phyloP scores from a whole-genome alignment of 2,797 vertebrate species.

The Sebastes aleutianus region DNA sequence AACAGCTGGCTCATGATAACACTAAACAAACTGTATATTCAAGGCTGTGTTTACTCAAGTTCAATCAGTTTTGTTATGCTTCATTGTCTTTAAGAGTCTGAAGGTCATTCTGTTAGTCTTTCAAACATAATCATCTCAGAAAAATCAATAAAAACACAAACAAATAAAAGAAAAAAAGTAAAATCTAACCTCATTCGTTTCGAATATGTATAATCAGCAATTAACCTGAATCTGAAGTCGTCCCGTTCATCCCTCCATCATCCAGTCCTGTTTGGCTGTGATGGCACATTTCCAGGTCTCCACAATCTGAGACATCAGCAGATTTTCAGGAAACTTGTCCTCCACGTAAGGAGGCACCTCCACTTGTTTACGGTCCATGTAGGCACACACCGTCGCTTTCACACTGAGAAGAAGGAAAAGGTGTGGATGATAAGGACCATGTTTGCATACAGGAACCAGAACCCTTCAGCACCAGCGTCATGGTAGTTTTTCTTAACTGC shows the following conservation, averaged over 20 bases:
- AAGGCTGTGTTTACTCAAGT: background rate
- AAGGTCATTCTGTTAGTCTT: background rate
- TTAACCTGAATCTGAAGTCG: background rate
- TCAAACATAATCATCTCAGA: background rate
- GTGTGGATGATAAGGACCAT: background rate
- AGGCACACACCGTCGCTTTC: slow-evolving; percentile 70
- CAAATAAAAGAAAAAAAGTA: background rate
- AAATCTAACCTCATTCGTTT: background rate
- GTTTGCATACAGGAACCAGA: background rate
- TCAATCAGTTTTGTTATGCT: background rate
- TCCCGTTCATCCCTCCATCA: background rate
- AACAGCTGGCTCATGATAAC: background rate
- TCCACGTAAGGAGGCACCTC: slow-evolving; percentile 66
- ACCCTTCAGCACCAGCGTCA: background rate
- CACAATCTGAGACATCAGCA: slow-evolving; percentile 36
- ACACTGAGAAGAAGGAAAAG: slow-evolving; percentile 71
- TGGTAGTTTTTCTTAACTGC: background rate
- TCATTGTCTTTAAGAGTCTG: background rate
- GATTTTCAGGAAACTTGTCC: slow-evolving; percentile 70
- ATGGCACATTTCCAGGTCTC: slow-evolving; percentile 80
- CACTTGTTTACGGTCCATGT: slow-evolving; percentile 77
- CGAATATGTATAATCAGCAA: background rate
- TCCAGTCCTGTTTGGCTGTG: slow-evolving; percentile 66
- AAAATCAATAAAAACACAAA: background rate
- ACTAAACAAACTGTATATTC: background rate